These are phyloP conservation scores for Rapana venosa DNA, from an alignment of 2,888 invertebrate genomes.

Conservation along the genomic window DNA sequence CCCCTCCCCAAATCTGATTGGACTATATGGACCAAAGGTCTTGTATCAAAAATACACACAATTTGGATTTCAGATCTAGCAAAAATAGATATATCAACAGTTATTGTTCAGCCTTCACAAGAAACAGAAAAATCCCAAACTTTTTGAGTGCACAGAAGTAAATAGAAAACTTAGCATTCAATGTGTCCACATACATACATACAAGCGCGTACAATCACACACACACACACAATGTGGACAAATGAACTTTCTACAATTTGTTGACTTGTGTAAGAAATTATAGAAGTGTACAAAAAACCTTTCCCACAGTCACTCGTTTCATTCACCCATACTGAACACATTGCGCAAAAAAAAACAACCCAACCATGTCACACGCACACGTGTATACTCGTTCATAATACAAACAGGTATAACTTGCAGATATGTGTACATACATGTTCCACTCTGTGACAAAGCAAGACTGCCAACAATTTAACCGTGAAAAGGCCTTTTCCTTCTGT, in stretches of 20 bases:
- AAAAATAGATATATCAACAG: background rate
- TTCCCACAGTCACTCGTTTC: background rate
- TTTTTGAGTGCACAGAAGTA: background rate
- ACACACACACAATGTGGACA: too few species aligned
- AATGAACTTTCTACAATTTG: background rate
- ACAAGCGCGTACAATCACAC: too few species aligned
- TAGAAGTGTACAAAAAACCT: background rate
- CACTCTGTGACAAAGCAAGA: background rate
- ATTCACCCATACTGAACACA: background rate
- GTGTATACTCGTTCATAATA: background rate
- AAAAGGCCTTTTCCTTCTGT: background rate
- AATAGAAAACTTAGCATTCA: background rate
- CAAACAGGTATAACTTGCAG: background rate
- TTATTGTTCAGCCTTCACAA: background rate
- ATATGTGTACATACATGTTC: background rate
- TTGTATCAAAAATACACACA: background rate
- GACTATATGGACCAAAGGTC: background rate
- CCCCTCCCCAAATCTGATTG: background rate
- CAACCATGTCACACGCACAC: background rate
- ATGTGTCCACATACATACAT: background rate
- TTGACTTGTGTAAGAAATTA: background rate
- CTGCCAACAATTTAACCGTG: background rate
- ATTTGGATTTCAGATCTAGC: slow-evolving; percentile 7
- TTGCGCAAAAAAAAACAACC: background rate
- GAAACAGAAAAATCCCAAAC: background rate